Conservation (phyloP, 1,140 invertebrate genomes). For the Heliconius congener region DNA sequence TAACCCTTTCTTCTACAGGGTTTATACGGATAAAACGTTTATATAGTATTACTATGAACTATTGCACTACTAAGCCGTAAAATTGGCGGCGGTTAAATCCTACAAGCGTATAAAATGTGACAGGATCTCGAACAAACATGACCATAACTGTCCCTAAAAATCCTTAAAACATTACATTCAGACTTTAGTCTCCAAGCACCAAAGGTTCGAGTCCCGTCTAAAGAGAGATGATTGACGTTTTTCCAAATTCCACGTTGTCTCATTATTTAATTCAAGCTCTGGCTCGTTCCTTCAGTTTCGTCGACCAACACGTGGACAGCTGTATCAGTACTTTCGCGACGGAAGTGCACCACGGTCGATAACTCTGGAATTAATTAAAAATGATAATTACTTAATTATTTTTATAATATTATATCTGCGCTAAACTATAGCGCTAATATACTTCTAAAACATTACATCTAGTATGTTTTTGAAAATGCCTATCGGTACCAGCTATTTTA, state of each 20-base stretch:
- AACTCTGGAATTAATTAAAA: neutral
- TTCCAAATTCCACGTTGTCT: no score
- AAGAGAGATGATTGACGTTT: no score
- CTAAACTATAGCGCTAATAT: neutral
- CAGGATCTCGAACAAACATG: neutral
- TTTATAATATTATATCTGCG: neutral
- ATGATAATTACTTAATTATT: neutral
- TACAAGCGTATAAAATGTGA: neutral
- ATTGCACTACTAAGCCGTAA: neutral
- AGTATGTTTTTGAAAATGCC: neutral
- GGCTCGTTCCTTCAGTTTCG: neutral
- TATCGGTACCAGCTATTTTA: neutral
- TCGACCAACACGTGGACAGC: neutral
- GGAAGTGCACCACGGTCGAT: neutral
- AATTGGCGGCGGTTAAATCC: neutral
- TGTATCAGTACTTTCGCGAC: neutral
- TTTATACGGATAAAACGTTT: neutral
- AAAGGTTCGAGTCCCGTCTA: neutral
- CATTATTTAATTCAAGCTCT: neutral
- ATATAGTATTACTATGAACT: neutral
- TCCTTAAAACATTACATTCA: neutral
- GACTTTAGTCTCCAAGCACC: neutral
- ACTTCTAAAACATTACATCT: neutral
- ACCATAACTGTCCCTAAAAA: neutral
- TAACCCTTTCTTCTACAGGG: slow-evolving; percentile 4